Evolutionary conservation across 2,797 vertebrate genomes (phyloP).

Genomic region (Selene dorsalis): DNA sequence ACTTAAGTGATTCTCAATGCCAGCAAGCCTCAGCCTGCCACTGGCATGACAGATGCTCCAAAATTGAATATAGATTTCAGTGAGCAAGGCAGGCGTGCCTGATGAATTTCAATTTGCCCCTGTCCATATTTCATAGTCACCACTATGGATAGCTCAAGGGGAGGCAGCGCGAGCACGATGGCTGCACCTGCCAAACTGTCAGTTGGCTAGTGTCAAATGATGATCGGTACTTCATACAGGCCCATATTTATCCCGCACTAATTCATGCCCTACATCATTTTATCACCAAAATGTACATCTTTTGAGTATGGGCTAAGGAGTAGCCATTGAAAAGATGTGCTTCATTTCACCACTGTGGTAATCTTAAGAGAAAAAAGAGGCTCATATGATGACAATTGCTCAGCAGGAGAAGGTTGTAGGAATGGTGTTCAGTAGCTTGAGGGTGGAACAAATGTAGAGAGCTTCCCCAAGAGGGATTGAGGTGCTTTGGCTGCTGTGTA

Average conservation of each 20-base stretch:
- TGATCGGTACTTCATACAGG: slow-evolving; percentile 70
- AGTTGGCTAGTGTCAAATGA: slow-evolving; percentile 61
- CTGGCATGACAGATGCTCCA: slow-evolving; percentile 82
- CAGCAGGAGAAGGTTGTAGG: slow-evolving; percentile 36
- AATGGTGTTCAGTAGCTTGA: slow-evolving; percentile 50
- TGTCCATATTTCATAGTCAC: slow-evolving; percentile 81
- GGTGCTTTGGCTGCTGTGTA: slow-evolving; percentile 60
- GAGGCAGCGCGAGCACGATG: slow-evolving; percentile 51
- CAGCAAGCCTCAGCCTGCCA: slow-evolving; percentile 75
- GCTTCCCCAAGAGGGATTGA: slow-evolving; percentile 54
- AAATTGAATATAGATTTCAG: slow-evolving; percentile 86
- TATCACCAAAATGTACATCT: slow-evolving; percentile 41
- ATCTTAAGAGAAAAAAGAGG: slow-evolving; percentile 45
- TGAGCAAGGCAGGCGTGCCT: slow-evolving; percentile 80
- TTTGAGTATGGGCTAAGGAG: not conserved
- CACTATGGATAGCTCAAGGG: slow-evolving; percentile 66
- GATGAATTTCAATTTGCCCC: slow-evolving; percentile 85
- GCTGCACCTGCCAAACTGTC: slow-evolving; percentile 73
- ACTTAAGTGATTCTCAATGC: slow-evolving; percentile 81
- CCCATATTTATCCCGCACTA: slow-evolving; percentile 67
- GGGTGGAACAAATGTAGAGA: slow-evolving; percentile 59
- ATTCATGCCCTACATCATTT: slow-evolving; percentile 55
- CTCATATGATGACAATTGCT: slow-evolving; percentile 48
- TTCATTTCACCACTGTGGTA: slow-evolving; percentile 31
- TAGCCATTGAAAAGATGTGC: slow-evolving; percentile 20